phyloP scores from a whole-genome alignment of 2,113 vertebrate genomes.

The Conger conger region DNA sequence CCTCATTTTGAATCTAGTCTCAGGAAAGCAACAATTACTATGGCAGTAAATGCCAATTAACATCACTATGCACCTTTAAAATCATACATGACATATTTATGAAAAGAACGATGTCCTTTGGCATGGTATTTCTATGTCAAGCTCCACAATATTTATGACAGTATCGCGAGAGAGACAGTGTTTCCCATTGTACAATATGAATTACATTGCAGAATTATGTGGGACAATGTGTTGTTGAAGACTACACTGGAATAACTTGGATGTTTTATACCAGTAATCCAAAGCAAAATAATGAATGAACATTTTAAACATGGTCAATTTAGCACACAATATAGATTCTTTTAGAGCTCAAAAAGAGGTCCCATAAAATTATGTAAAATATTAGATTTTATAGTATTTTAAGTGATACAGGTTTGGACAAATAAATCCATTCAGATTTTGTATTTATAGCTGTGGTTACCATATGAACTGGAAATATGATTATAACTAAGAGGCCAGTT shows the following conservation, averaged over 20 bases:
- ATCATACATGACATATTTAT: background rate
- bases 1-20: background rate
- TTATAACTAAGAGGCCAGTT: background rate
- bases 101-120: constrained; percentile 1
- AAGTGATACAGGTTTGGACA: too few species aligned
- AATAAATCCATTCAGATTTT: background rate
- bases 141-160: background rate
- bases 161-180: background rate
- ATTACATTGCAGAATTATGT: background rate
- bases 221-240: background rate
- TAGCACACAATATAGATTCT: background rate
- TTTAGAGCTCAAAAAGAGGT: background rate
- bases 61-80: constrained; percentile 34
- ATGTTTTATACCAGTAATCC: background rate
- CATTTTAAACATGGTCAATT: background rate
- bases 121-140: background rate
- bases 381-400: background rate
- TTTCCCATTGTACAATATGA: background rate
- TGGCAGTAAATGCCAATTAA: background rate
- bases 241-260: background rate
- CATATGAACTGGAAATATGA: background rate
- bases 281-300: background rate
- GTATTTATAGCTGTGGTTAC: background rate
- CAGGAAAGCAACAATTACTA: background rate
- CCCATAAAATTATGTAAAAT: background rate